These are phyloP conservation scores for Rafetus swinhoei DNA, from an alignment of 2,113 vertebrate species.

Conservation along the genomic window DNA sequence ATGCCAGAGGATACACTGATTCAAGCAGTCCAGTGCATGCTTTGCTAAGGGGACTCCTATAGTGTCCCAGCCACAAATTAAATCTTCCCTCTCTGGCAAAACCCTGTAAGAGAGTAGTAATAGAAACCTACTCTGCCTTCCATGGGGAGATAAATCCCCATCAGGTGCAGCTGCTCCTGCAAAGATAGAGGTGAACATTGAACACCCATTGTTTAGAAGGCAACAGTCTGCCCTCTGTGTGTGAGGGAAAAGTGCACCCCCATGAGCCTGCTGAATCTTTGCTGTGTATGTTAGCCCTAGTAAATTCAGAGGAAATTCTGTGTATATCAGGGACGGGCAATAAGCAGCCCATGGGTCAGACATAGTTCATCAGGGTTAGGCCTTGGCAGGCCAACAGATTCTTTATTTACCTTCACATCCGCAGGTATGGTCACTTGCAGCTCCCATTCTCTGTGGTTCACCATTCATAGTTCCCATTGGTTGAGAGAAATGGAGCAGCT, in stretches of 20 bases:
- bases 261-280: not conserved
- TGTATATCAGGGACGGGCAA: not conserved
- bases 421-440: too few species aligned
- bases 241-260: fast-evolving
- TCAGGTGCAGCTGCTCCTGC: not conserved
- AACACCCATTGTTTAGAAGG: not conserved
- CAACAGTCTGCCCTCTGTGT: not conserved
- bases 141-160: fast-evolving
- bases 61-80: not conserved
- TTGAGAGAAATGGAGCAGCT: too few species aligned
- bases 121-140: not conserved
- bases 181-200: not conserved
- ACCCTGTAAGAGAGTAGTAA: not conserved
- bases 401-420: too few species aligned
- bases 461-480: too few species aligned
- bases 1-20: not conserved
- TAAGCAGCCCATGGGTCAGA: too few species aligned
- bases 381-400: too few species aligned
- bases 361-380: too few species aligned
- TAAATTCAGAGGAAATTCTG: not conserved
- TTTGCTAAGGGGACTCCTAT: not conserved
- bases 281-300: not conserved
- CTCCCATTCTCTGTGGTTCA: too few species aligned
- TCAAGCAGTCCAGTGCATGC: not conserved
- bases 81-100: not conserved